Base-by-base conservation (phyloP, 2,113 vertebrate genomes). In the Pionites leucogaster region DNA sequence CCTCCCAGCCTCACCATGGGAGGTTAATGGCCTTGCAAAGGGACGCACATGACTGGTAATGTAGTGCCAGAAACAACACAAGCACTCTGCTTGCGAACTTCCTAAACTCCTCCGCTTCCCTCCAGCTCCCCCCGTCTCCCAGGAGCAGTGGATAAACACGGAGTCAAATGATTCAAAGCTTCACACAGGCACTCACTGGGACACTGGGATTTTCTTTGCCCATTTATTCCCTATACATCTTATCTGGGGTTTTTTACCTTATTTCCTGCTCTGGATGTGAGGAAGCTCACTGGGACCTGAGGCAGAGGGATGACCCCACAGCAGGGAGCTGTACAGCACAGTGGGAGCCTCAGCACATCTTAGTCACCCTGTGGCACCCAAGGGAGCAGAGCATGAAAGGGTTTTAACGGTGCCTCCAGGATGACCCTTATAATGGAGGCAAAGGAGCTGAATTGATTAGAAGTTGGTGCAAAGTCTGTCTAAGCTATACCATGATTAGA, bases 61-160 rank as follows among this genome's bases (percentile, higher is more conserved):
- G 75, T 7, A 3, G 37, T 80, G 87, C 91, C 94, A 97, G 91
- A 50, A 91, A 91, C 75, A 95, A 69, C 81, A 92, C 52, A 42
- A 95, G 74, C 70, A 22, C 77, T 92, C 93, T 49, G 90, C 84
- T 74, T 50, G 91, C 1, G 2, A 86, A 46, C 90, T 88, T 82
- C 95, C 87, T 72, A 29, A 76, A 22, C 92, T 92, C 88, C 94
- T 88, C 78, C 9, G 0, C 91, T 62, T 35, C 46, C 88, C 79
- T 35, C 85, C 79, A 41, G 78, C 94, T 81, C 13, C 39, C 68
- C 69, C 65, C 1, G 3, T 17, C 53, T 77, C 88, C 65, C 64
- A 41, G 84, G 84, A 91, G 85, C 4, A 0, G 6, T 41, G 87
- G 22, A 42, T 42, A 70, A 94, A 95, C 87, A 76, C 1, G 1